These are phyloP conservation scores for Chydorus sphaericus DNA, from an alignment of 2,888 invertebrate species.

Conservation along the genomic window DNA sequence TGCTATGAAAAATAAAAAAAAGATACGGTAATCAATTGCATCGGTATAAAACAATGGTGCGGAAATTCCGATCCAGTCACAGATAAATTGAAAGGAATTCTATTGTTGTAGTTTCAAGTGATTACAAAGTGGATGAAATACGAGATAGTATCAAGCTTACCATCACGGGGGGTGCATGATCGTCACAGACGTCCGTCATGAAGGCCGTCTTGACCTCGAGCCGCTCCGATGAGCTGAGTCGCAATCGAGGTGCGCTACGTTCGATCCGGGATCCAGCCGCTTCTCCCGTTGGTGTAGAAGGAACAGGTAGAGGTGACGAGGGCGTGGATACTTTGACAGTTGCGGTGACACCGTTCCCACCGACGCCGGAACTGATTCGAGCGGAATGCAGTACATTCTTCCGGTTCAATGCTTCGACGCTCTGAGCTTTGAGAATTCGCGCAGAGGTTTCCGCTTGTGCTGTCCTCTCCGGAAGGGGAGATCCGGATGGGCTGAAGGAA, in stretches of 20 bases:
- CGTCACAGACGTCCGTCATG: conserved; percentile 6
- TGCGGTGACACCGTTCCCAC: conserved; percentile 26
- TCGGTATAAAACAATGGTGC: no score
- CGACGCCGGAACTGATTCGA: conserved; percentile 59
- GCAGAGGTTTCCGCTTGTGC: conserved; percentile 16
- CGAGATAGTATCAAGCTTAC: not conserved
- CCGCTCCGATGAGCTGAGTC: not conserved
- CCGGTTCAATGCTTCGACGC: conserved; percentile 67
- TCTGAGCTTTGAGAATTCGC: conserved; percentile 58
- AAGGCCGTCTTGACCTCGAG: conserved; percentile 6
- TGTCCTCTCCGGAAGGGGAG: conserved; percentile 46
- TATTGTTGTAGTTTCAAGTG: not conserved
- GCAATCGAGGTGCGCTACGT: not conserved
- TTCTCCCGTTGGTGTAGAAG: conserved; percentile 40
- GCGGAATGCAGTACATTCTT: conserved; percentile 77
- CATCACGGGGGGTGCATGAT: not conserved
- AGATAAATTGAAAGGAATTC: no score
- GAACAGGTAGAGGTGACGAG: conserved; percentile 50
- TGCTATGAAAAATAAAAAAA: no score
- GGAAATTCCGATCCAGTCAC: no score
- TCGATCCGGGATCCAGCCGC: not conserved
- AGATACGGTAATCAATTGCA: no score
- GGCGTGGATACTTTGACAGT: no score
- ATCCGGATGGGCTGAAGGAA: conserved; percentile 55
- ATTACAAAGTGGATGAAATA: not conserved